Conservation (phyloP, 2,888 invertebrate species). For the Philereme transversata region DNA sequence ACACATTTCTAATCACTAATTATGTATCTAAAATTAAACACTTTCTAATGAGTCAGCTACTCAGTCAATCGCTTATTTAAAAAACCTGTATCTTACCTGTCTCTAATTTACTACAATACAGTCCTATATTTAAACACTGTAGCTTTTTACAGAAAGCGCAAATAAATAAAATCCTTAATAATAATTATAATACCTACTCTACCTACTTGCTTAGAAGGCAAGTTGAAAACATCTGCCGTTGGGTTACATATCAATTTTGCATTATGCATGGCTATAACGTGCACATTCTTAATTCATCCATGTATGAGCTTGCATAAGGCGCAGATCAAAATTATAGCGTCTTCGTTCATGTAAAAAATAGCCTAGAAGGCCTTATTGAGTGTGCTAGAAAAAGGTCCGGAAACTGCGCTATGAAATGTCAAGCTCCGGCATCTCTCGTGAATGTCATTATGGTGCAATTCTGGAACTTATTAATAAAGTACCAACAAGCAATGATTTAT, state of each 20-base stretch:
- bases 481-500: background rate
- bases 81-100: conserved; percentile 11
- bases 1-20: background rate
- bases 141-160: conserved; percentile 31
- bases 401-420: background rate
- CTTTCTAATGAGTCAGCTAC: background rate
- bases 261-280: conserved; percentile 21
- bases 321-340: conserved; percentile 10
- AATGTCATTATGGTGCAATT: conserved; percentile 2
- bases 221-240: conserved; percentile 29
- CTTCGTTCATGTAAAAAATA: no score
- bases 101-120: conserved; percentile 1
- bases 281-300: conserved; percentile 26
- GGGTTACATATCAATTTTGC: conserved; percentile 3
- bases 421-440: background rate
- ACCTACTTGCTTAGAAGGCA: conserved; percentile 29
- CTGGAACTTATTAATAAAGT: conserved; percentile 6
- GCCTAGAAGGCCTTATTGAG: no score
- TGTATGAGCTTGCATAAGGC: conserved; percentile 10
- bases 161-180: conserved; percentile 14
- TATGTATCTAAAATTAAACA: background rate
- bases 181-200: conserved; percentile 5
- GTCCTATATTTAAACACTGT: background rate
- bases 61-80: background rate
- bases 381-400: background rate